Evolutionary conservation across 2,888 invertebrate species (phyloP).

Genomic region (Capitulum mitella): DNA sequence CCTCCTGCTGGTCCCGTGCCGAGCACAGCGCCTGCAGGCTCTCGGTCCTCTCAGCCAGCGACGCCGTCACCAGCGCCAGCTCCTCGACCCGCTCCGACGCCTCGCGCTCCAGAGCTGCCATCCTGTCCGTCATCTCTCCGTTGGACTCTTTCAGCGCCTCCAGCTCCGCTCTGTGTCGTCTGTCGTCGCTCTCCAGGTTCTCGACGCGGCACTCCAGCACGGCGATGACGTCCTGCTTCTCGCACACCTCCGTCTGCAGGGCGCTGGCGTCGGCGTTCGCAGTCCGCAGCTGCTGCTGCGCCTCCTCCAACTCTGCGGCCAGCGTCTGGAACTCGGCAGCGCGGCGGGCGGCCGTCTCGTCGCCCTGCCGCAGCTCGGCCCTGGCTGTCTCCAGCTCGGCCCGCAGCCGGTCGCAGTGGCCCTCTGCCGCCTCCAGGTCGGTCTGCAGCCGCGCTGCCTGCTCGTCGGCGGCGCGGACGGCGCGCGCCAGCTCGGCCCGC

Average conservation of each 20-base stretch:
- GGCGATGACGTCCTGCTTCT: background rate
- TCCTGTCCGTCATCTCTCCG: too few species aligned
- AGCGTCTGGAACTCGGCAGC: background rate
- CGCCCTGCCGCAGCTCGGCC: background rate
- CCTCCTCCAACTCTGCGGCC: background rate
- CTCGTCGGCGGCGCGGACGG: background rate
- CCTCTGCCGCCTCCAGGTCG: background rate
- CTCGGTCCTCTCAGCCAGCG: background rate
- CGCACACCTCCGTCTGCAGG: background rate
- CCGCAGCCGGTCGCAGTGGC: background rate
- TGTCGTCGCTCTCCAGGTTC: background rate
- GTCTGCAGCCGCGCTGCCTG: background rate
- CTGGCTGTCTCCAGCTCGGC: background rate
- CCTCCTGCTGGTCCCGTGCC: background rate
- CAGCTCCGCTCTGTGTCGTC: background rate
- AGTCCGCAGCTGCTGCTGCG: background rate
- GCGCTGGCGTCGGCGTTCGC: background rate
- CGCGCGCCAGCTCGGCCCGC: background rate
- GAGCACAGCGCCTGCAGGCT: background rate
- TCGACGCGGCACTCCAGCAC: background rate
- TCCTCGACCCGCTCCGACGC: background rate
- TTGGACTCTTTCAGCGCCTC: background rate
- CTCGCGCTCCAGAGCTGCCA: background rate
- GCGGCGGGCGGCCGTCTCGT: background rate
- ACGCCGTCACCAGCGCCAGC: background rate